These are phyloP conservation scores for Cyanistes caeruleus DNA, from an alignment of 2,113 vertebrate species.

Conservation along the genomic window DNA sequence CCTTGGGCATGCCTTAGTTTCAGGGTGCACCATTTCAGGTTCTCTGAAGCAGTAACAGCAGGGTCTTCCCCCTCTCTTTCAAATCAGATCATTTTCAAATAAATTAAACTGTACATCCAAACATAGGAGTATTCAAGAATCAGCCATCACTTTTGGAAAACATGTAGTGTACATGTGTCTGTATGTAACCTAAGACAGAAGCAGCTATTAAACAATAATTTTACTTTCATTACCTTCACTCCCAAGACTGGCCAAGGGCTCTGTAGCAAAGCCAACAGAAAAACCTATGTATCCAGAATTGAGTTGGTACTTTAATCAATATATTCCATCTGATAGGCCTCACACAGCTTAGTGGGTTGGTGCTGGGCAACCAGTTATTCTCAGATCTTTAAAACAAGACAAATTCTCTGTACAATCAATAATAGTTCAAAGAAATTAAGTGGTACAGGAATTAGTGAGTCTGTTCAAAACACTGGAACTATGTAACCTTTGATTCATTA, in stretches of 20 bases:
- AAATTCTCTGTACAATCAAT: neutral
- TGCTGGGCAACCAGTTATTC: neutral
- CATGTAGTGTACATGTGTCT: accelerated
- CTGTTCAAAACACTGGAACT: neutral
- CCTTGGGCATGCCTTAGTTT: neutral
- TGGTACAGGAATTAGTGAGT: neutral
- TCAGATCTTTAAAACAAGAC: conserved; percentile 11
- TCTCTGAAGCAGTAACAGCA: neutral
- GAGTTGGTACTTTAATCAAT: neutral
- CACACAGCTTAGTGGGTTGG: neutral
- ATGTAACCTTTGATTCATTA: conserved; percentile 36
- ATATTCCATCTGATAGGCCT: neutral
- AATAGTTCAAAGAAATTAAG: neutral
- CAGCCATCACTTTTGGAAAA: neutral
- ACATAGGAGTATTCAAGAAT: neutral
- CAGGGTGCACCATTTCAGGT: neutral
- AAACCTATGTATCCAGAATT: neutral
- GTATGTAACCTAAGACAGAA: neutral
- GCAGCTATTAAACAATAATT: neutral
- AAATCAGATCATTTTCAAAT: neutral
- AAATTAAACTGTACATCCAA: neutral
- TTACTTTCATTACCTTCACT: neutral
- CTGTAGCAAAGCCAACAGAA: neutral
- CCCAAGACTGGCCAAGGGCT: neutral
- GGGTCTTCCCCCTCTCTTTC: neutral